A percentile compares a stretch with the other conserved stretches of the same genome.
These are phyloP conservation scores for Acleris literana DNA, from an alignment of 2,888 invertebrate species.

Conservation along the genomic window DNA sequence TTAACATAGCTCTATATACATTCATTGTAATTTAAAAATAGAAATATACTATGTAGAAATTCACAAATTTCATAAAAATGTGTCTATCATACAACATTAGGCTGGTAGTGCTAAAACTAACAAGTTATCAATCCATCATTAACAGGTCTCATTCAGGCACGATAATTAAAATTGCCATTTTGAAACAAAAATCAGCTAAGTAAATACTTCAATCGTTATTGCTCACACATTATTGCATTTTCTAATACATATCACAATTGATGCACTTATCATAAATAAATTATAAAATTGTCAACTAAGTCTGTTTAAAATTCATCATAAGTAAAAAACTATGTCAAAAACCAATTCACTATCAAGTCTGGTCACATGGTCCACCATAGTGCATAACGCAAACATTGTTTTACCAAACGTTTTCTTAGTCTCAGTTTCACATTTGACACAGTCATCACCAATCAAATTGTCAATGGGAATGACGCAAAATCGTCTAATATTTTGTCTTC, in stretches of 20 bases:
- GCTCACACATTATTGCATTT: conserved; percentile 62
- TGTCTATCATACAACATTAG: conserved; percentile 68
- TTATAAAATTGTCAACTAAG: conserved; percentile 80
- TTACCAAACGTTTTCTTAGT: conserved; percentile 66
- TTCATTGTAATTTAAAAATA: conserved; percentile 79
- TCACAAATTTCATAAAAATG: conserved; percentile 74
- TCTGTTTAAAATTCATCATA: conserved; percentile 71
- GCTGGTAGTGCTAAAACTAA: conserved; percentile 63
- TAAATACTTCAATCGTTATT: conserved; percentile 57
- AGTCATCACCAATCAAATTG: conserved; percentile 73
- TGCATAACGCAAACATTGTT: conserved; percentile 75
- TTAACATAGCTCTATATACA: conserved; percentile 82
- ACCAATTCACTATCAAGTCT: conserved; percentile 76
- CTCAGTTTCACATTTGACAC: conserved; percentile 71
- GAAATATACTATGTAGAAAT: conserved; percentile 76
- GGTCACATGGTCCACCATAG: conserved; percentile 80
- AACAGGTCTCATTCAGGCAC: conserved; percentile 49
- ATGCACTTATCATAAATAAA: conserved; percentile 82
- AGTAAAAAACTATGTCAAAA: conserved; percentile 76
- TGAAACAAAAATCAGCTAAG: conserved; percentile 57
- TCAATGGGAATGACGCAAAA: conserved; percentile 70
- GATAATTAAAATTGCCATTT: conserved; percentile 61
- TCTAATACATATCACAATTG: conserved; percentile 78
- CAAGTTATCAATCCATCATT: conserved; percentile 46
- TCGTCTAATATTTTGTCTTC: conserved; percentile 69